A percentile compares a stretch with the other conserved stretches of the same genome.
Evolutionary conservation across 2,888 invertebrate species (phyloP).

Genomic region (Agriotes lineatus): DNA sequence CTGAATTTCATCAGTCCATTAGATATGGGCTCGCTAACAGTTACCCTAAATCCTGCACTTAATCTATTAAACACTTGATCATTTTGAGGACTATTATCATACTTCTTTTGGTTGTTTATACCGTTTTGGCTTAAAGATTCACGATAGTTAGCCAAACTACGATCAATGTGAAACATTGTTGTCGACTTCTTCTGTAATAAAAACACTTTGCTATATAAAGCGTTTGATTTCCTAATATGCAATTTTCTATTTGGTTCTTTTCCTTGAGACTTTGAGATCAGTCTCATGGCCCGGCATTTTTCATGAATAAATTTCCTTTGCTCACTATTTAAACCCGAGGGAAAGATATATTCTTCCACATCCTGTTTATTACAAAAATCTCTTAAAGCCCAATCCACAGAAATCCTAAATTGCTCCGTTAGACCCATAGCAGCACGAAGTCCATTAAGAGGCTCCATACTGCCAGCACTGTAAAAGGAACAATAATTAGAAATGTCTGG

Average conservation of each 20-base stretch:
- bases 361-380: constrained; percentile 2
- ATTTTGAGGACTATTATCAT: constrained; percentile 1
- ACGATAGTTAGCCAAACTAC: neutral
- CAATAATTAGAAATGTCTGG: no score
- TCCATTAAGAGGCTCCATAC: constrained; percentile 8
- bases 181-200: constrained; percentile 5
- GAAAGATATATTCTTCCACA: constrained; percentile 66
- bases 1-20: constrained; percentile 73
- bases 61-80: constrained; percentile 37
- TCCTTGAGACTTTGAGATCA: constrained; percentile 87
- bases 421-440: neutral
- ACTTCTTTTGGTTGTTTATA: neutral
- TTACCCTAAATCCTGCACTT: constrained; percentile 31
- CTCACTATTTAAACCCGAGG: constrained; percentile 79
- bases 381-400: constrained; percentile 12
- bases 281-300: constrained; percentile 75
- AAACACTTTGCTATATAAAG: constrained; percentile 10
- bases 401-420: constrained; percentile 21
- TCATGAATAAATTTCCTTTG: constrained; percentile 87
- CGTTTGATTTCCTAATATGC: neutral
- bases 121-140: neutral
- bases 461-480: no score
- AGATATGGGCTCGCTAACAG: constrained; percentile 64
- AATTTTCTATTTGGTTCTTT: constrained; percentile 66
- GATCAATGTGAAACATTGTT: constrained; percentile 23